A percentile compares a stretch with the other conserved stretches of the same genome.
Evolutionary conservation across 2,888 invertebrate species (phyloP).

Genomic region (Patella ulyssiponensis): DNA sequence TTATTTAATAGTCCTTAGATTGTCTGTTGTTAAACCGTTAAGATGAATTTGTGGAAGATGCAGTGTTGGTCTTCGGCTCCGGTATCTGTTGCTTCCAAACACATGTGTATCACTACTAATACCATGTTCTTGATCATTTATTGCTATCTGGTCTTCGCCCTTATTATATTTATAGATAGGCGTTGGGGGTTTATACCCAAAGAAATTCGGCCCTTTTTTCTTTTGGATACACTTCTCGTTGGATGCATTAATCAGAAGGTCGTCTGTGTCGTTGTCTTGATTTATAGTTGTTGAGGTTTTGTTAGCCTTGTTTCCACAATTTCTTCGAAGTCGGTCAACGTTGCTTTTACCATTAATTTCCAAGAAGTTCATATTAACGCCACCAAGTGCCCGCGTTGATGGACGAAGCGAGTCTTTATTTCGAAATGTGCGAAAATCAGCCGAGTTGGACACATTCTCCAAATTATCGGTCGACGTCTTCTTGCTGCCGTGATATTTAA

Average conservation of each 20-base stretch:
- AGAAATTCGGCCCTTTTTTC: neutral
- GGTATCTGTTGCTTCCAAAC: neutral
- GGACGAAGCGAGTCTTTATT: neutral
- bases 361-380: neutral
- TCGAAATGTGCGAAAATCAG: neutral
- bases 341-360: neutral
- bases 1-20: neutral
- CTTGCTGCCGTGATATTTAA: neutral
- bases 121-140: neutral
- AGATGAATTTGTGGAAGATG: conserved; percentile 1
- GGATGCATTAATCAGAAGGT: neutral
- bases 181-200: neutral
- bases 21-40: neutral
- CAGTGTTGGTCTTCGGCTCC: neutral
- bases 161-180: neutral
- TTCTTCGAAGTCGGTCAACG: neutral
- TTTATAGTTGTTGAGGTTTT: neutral
- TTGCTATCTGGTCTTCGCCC: neutral
- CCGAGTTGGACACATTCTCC: too few species aligned
- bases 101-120: neutral
- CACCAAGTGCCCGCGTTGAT: neutral
- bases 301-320: neutral
- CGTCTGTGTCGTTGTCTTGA: neutral
- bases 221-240: neutral
- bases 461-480: neutral